Evolutionary conservation across 2,797 vertebrate species (phyloP).

Genomic region (Hippocampus kuda): DNA sequence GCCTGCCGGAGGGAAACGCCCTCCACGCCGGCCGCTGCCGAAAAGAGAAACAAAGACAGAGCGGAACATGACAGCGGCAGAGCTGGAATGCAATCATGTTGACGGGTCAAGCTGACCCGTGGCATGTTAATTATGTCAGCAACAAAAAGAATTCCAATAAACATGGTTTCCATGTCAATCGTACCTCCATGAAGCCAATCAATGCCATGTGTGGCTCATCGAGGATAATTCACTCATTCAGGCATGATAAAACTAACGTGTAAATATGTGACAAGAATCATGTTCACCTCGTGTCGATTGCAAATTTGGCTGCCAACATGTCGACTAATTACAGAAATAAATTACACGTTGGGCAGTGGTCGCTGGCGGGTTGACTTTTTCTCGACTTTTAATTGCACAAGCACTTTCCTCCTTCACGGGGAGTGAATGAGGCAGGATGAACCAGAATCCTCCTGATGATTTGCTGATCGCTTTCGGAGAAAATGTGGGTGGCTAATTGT

Average conservation of each 20-base stretch:
- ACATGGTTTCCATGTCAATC: no score
- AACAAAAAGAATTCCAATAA: no score
- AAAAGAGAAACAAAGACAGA: no score
- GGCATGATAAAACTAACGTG: no score
- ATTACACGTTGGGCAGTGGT: not conserved
- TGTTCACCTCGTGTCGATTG: not conserved
- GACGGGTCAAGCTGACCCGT: no score
- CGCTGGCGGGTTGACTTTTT: not conserved
- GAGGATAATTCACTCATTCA: not conserved
- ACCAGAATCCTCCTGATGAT: constrained; percentile 1
- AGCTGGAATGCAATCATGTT: not conserved
- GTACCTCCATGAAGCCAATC: not conserved
- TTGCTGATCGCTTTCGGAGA: not conserved
- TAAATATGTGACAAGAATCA: not conserved
- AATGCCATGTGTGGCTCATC: not conserved
- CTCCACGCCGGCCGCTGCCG: no score
- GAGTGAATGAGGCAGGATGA: not conserved
- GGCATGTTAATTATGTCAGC: no score
- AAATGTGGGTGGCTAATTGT: not conserved
- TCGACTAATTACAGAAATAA: not conserved
- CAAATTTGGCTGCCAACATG: not conserved
- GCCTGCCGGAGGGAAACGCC: no score
- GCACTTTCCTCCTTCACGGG: not conserved
- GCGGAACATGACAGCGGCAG: no score
- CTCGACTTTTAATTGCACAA: not conserved